These are phyloP conservation scores for Tetraneura akinire DNA, from an alignment of 1,140 invertebrate genomes.

Conservation along the genomic window DNA sequence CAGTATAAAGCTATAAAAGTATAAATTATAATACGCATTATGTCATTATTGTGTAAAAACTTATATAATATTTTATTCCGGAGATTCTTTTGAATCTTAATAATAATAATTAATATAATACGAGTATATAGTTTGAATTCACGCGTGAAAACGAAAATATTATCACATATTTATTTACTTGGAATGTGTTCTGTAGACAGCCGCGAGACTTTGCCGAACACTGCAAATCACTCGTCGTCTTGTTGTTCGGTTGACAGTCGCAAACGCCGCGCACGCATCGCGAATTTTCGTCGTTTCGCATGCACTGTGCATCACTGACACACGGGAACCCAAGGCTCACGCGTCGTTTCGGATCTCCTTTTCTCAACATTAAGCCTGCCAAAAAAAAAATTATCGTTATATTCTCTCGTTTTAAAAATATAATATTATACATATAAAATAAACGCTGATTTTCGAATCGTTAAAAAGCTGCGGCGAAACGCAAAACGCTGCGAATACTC, in stretches of 20 bases:
- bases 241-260: slow-evolving; percentile 69
- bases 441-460: background rate
- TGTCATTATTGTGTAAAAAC: no score
- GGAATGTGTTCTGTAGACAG: slow-evolving; percentile 81
- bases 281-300: slow-evolving; percentile 74
- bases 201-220: slow-evolving; percentile 75
- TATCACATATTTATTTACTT: slow-evolving; percentile 64
- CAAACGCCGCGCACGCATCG: slow-evolving; percentile 76
- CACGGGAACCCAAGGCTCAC: slow-evolving; percentile 77
- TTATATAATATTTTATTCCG: no score
- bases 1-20: no score
- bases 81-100: no score
- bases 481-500: no score
- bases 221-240: slow-evolving; percentile 57
- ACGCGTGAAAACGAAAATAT: no score
- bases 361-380: slow-evolving; percentile 56
- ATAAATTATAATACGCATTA: no score
- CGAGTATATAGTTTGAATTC: no score
- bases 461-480: no score
- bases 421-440: background rate
- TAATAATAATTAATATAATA: no score
- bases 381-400: background rate
- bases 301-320: slow-evolving; percentile 75
- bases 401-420: background rate
- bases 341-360: slow-evolving; percentile 63